Base-by-base conservation (phyloP, 2,888 invertebrate species). In the Pyralis farinalis region DNA sequence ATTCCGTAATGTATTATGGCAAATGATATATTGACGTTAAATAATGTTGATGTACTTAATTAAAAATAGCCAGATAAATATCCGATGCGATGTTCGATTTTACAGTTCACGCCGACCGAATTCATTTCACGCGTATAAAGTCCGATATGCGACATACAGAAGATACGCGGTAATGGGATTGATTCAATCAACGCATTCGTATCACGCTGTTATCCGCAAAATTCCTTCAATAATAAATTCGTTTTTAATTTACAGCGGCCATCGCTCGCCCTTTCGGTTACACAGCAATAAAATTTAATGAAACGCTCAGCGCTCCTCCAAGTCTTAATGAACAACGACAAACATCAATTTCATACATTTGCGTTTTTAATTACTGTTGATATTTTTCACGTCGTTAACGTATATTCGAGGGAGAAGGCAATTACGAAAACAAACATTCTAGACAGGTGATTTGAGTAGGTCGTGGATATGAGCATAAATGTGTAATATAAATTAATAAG, bases 401-500 rank as follows among this genome's bases (percentile, higher is more conserved):
- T 73, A 75, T 77, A 72, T 68, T 61, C 42, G 36, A 51, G 66
- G 73, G 70, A 71, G 71, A 70, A 72, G 71, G 66, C 65, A 62
- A 73, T 81, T 80, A 80, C 78, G 73, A 80, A 69, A 85, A 78
- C 74, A 82, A 85, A 85, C 76, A 80, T 53, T 70, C 67, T 73
- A 77, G 84, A 83, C 87, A 87, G 85, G 81, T 84, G 83, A 80
- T 71, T 72, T 62, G 71, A 68, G 72, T 68, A 65, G 69, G 76
- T 60, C 71, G 71, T 82, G 74, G 65, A 71, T 76, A 71, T 76
- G 71, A 62, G 67, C 75, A 69, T 71, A 72, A 68, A 75, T 71
- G 70, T 73, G 80, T 80, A 82, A 81, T 84, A 83, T 83, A 83
- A 84, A 84, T 84, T 83, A 82, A 83, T 84, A 83, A 85, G 75